Conservation (phyloP, 2,888 invertebrate genomes). For the Ormyrus nitidulus region DNA sequence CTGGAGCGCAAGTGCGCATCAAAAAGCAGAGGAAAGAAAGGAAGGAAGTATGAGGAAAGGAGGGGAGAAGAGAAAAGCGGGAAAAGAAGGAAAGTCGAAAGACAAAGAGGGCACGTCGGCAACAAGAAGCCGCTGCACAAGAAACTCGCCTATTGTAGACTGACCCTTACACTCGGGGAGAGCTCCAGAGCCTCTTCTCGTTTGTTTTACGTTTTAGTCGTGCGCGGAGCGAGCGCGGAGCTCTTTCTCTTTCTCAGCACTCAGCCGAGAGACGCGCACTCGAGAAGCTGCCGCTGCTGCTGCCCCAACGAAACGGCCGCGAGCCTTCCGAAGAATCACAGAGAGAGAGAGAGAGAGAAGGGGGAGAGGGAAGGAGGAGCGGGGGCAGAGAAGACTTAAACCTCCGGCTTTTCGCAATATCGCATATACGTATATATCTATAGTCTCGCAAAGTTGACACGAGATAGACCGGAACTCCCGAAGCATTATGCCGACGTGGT, state of each 20-base stretch:
- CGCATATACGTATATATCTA: slow-evolving; percentile 5
- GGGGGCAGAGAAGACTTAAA: slow-evolving; percentile 38
- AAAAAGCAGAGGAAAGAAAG: slow-evolving; percentile 24
- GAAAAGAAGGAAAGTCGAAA: background rate
- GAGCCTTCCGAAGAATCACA: slow-evolving; percentile 48
- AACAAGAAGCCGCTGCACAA: slow-evolving; percentile 39
- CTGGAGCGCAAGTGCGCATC: slow-evolving; percentile 38
- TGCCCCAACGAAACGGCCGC: slow-evolving; percentile 48
- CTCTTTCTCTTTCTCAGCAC: slow-evolving; percentile 44
- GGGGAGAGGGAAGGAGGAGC: slow-evolving; percentile 16
- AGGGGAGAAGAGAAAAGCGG: background rate
- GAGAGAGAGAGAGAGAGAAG: slow-evolving; percentile 25
- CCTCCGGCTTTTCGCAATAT: slow-evolving; percentile 43
- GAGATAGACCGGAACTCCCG: slow-evolving; percentile 48
- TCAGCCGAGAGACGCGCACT: slow-evolving; percentile 43
- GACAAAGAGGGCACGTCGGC: slow-evolving; percentile 35
- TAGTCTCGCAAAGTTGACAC: slow-evolving; percentile 49
- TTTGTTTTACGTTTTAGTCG: slow-evolving; percentile 57
- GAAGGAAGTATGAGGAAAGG: background rate
- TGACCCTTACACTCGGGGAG: slow-evolving; percentile 50
- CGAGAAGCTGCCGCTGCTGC: slow-evolving; percentile 34
- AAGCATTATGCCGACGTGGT: slow-evolving; percentile 36
- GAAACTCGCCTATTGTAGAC: slow-evolving; percentile 49
- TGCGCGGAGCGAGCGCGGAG: slow-evolving; percentile 3
- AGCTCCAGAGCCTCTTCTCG: slow-evolving; percentile 47